Evolutionary conservation across 2,888 invertebrate species (phyloP).

Genomic region (Caenorhabditis sp.): DNA sequence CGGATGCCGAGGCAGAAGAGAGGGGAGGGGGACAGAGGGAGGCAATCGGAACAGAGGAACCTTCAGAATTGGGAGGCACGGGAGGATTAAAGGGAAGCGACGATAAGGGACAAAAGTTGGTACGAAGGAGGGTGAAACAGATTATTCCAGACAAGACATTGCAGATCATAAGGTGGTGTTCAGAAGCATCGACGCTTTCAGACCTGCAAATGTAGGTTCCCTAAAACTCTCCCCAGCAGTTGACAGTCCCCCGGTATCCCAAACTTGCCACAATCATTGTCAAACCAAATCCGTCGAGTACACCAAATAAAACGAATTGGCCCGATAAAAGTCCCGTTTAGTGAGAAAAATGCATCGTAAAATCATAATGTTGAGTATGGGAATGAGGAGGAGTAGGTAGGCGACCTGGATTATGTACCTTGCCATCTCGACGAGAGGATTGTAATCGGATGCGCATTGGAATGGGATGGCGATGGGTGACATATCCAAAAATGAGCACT

Average conservation of each 20-base stretch:
- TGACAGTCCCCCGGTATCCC: not conserved
- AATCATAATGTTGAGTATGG: constrained; percentile 20
- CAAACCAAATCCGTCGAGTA: constrained; percentile 43
- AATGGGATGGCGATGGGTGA: constrained; percentile 3
- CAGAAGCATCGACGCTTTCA: too few species aligned
- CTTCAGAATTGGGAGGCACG: too few species aligned
- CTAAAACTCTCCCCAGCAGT: too few species aligned
- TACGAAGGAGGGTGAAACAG: too few species aligned
- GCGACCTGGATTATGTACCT: constrained; percentile 30
- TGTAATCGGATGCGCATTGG: constrained; percentile 17
- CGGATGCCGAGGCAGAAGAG: too few species aligned
- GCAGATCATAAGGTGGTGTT: too few species aligned
- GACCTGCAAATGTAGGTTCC: too few species aligned
- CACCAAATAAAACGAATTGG: constrained; percentile 38
- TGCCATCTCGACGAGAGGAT: constrained; percentile 3
- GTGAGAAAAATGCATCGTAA: constrained; percentile 12
- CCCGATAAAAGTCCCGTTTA: constrained; percentile 5
- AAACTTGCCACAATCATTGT: constrained; percentile 31
- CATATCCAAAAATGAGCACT: not conserved
- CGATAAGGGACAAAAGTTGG: too few species aligned
- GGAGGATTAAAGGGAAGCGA: too few species aligned
- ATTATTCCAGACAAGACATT: too few species aligned
- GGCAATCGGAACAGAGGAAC: too few species aligned
- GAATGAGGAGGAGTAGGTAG: constrained; percentile 24
- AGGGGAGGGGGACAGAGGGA: too few species aligned